phyloP scores from a whole-genome alignment of 2,888 invertebrate species.

The Drosophila lutescens region DNA sequence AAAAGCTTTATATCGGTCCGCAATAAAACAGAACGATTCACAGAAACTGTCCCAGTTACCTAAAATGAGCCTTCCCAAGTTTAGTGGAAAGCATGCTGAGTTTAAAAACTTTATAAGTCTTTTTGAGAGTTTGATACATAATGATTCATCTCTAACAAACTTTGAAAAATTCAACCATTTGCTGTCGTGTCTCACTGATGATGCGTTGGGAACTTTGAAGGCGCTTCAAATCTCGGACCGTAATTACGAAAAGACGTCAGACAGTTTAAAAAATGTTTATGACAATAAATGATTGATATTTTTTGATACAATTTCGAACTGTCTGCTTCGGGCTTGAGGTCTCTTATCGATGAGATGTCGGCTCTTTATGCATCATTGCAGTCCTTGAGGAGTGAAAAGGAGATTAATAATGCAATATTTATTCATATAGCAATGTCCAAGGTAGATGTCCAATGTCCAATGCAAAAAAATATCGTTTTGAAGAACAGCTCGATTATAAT shows the following conservation, averaged over 20 bases:
- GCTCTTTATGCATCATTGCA: neutral
- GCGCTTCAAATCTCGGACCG: conserved; percentile 1
- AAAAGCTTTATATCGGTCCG: too few relatives aligned
- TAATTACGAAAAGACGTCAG: neutral
- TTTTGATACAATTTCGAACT: neutral
- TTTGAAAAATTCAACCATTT: conserved; percentile 7
- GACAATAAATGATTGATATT: conserved; percentile 1
- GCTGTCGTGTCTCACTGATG: neutral
- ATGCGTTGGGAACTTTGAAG: conserved; percentile 1
- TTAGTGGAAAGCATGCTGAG: neutral
- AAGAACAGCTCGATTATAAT: too few relatives aligned
- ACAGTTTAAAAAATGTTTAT: neutral
- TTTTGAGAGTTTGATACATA: neutral
- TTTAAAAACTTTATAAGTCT: neutral
- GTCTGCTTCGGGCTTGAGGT: neutral
- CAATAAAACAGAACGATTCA: too few relatives aligned
- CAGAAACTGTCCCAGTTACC: neutral
- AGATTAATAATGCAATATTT: neutral
- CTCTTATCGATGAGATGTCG: neutral
- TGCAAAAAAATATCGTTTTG: too few relatives aligned
- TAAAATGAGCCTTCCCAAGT: neutral
- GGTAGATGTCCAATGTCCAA: too few relatives aligned
- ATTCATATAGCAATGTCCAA: neutral
- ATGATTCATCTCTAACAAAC: conserved; percentile 1
- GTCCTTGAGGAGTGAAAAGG: neutral